Percentiles rank a stretch among this genome's conserved stretches.
phyloP scores from a whole-genome alignment of 1,140 invertebrate species.

The Ericerus pela region DNA sequence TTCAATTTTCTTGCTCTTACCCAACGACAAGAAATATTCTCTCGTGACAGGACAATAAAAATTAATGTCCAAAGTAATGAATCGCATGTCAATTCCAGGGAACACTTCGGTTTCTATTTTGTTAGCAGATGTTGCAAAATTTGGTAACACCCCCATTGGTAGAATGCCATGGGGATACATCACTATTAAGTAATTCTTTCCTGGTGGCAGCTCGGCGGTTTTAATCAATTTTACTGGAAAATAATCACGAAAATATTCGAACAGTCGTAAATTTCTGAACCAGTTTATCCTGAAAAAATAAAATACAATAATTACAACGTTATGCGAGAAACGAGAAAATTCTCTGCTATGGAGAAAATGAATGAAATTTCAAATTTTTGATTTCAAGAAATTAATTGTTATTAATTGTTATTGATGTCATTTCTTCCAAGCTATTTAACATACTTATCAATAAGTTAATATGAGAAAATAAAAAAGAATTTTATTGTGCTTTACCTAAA shows the following conservation, averaged over 20 bases:
- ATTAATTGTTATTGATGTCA: no score
- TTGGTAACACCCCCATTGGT: slow-evolving; percentile 53
- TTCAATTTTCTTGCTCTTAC: no score
- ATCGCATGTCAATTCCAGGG: background rate
- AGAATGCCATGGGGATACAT: slow-evolving; percentile 81
- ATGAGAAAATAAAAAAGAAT: no score
- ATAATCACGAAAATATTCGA: slow-evolving; percentile 50
- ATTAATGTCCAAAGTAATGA: slow-evolving; percentile 1
- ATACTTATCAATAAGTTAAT: no score
- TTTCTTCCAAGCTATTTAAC: no score
- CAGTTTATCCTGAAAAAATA: background rate
- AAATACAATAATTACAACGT: no score
- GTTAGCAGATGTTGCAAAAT: slow-evolving; percentile 36
- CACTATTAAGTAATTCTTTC: slow-evolving; percentile 70
- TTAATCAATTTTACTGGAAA: slow-evolving; percentile 74
- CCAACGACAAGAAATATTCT: background rate
- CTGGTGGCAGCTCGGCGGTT: slow-evolving; percentile 59
- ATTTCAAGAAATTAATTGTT: no score
- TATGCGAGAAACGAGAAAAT: no score
- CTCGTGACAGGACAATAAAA: background rate
- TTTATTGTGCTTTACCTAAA: no score
- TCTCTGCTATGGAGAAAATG: no score
- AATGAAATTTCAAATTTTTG: no score
- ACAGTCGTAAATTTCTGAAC: background rate
- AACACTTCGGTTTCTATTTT: background rate